Conservation (phyloP, 2,797 vertebrate species). For the Triplophysa yarkandensis region DNA sequence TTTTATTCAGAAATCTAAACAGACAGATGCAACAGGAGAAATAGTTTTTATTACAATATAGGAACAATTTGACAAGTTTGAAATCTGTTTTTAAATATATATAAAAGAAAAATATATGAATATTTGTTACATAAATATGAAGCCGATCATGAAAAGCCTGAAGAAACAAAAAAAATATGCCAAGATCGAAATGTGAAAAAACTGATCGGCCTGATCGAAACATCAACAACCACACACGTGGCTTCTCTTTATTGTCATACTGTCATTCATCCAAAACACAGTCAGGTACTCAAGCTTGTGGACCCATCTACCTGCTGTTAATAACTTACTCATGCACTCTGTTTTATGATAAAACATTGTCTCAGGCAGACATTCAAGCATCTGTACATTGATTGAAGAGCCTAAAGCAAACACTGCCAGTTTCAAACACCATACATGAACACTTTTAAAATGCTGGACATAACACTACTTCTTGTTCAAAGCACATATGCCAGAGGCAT, state of each 20-base stretch:
- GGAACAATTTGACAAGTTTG: conserved; percentile 1
- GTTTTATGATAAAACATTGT: too few species aligned
- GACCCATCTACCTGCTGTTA: too few species aligned
- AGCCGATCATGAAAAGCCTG: not conserved
- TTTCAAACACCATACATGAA: too few species aligned
- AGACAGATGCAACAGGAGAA: conserved; percentile 33
- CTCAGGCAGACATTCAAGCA: too few species aligned
- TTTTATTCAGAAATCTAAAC: not conserved
- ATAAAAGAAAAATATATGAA: conserved; percentile 12
- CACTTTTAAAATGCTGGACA: not conserved
- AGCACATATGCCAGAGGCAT: not conserved
- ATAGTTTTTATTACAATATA: conserved; percentile 36
- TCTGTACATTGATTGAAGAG: too few species aligned
- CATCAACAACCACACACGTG: not conserved
- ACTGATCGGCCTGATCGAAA: not conserved
- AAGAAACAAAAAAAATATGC: not conserved
- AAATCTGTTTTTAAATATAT: not conserved
- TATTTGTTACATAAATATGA: conserved; percentile 53
- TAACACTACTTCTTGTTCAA: not conserved
- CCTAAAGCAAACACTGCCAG: too few species aligned
- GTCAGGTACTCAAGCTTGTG: not conserved
- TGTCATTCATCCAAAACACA: not conserved
- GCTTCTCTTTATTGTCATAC: not conserved
- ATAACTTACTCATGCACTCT: too few species aligned
- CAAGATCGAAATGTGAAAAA: not conserved